These are phyloP conservation scores for Ischnus inquisitorius DNA, from an alignment of 2,888 invertebrate genomes.

Conservation along the genomic window DNA sequence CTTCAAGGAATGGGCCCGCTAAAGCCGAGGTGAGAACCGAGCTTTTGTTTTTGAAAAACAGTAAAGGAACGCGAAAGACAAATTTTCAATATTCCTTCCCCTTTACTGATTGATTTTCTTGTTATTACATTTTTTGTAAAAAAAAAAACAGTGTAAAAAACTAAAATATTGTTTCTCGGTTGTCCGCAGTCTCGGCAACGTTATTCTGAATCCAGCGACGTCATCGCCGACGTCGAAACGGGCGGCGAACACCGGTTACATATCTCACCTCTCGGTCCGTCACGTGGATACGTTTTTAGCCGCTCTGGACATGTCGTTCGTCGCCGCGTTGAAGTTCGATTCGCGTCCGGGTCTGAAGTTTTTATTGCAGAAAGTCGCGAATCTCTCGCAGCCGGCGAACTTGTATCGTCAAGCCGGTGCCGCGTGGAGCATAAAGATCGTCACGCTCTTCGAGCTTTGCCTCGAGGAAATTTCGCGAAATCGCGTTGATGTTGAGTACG, in stretches of 20 bases:
- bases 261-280: slow-evolving; percentile 86
- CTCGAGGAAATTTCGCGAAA: slow-evolving; percentile 88
- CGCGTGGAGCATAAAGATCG: slow-evolving; percentile 95
- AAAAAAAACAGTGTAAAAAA: slow-evolving; percentile 78
- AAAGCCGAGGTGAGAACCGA: slow-evolving; percentile 86
- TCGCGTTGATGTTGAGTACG: slow-evolving; percentile 78
- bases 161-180: slow-evolving; percentile 67
- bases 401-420: slow-evolving; percentile 97
- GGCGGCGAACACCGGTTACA: slow-evolving; percentile 76
- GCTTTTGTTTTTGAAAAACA: not conserved
- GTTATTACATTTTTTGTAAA: not conserved
- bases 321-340: slow-evolving; percentile 94
- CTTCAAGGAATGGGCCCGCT: slow-evolving; percentile 91
- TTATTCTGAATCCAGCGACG: slow-evolving; percentile 81
- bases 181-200: slow-evolving; percentile 84
- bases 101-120: not conserved
- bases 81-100: too few species aligned
- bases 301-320: slow-evolving; percentile 93
- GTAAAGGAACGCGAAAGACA: too few species aligned
- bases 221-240: slow-evolving; percentile 73
- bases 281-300: slow-evolving; percentile 91
- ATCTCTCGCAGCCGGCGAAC: slow-evolving; percentile 94
- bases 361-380: slow-evolving; percentile 96
- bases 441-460: slow-evolving; percentile 94
- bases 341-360: slow-evolving; percentile 96